Base-by-base conservation (phyloP, 2,113 vertebrate genomes). In the Illadopsis cleaveri region DNA sequence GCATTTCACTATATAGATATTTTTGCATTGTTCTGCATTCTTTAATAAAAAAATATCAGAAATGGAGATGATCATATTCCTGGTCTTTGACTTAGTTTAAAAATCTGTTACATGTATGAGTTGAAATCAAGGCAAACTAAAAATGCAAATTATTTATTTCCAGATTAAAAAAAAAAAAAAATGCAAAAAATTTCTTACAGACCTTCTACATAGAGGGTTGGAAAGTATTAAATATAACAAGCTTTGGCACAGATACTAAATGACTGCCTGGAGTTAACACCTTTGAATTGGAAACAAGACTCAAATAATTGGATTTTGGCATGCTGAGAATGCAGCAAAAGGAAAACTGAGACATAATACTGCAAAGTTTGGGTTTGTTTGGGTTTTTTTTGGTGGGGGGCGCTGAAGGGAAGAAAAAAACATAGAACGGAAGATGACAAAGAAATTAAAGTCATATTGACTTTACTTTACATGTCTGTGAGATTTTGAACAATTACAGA, bases 401-500 rank as follows among this genome's bases (percentile, higher is more conserved):
- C 6, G 2, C 10, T 25, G 22, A 11, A 6, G 12, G 16, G 28
- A 54, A 12, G 6, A 45, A 62, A 77, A 72, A 3, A 72, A 1
- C 2, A 7, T 9, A 45, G 17, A 68, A 50, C 3, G 37, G 12
- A 69, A 60, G 12, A 37, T 19, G 5, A 2, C 5, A 6, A 88
- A 78, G 27, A 82, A 71, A 51, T 56, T n/a, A n/a, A 87, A 50
- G 4, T 11, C 33, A 45, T 11, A 28, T 70, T 47, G 69, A 56
- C 11, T 53, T 72, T 42, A 31, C 3, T 15, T 18, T 56, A 66
- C 5, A 16, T 2, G 0, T 18, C 1, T 23, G 19, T 50, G 38
- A 47, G 23, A n/a, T 65, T 81, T 51, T 69, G 15, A 90, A 53
- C 12, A 62, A 24, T 10, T 50, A 38, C 4, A 35, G 18, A 51